phyloP scores from a whole-genome alignment of 2,797 vertebrate genomes.

The Danio aesculapii region DNA sequence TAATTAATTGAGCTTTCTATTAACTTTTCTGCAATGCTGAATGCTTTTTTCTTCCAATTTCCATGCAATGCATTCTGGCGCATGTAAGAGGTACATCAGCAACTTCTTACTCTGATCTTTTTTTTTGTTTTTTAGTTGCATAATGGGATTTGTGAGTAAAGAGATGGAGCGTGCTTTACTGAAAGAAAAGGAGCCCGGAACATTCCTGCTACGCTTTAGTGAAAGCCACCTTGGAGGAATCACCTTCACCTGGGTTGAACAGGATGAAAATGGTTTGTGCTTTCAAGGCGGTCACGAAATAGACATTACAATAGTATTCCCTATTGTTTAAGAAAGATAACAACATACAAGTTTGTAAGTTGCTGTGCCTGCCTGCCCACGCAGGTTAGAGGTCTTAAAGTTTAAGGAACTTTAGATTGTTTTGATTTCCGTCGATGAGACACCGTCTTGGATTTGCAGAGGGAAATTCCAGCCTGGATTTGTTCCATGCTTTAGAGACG shows the following conservation, averaged over 20 bases:
- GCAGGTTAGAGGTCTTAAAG: neutral
- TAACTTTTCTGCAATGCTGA: neutral
- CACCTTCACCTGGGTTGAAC: constrained; percentile 98
- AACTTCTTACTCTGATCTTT: neutral
- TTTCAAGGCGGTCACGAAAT: neutral
- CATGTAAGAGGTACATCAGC: no score
- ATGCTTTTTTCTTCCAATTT: neutral
- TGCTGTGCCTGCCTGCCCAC: neutral
- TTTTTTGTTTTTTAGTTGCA: constrained; percentile 76
- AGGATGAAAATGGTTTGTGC: constrained; percentile 85
- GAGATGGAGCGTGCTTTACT: constrained; percentile 91
- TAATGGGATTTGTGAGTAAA: constrained; percentile 98
- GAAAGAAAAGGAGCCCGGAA: constrained; percentile 90
- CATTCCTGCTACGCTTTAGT: constrained; percentile 94
- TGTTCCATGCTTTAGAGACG: constrained; percentile 10
- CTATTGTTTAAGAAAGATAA: neutral
- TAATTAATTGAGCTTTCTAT: neutral
- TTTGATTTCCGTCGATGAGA: neutral
- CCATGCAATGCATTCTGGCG: neutral
- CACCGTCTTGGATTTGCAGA: neutral
- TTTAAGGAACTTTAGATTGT: neutral
- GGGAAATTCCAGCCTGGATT: constrained; percentile 10
- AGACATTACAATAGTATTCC: no score
- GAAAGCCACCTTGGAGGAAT: constrained; percentile 97
- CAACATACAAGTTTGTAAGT: neutral